Evolutionary conservation across 2,888 invertebrate genomes (phyloP).

Genomic region (Pammene aurita): DNA sequence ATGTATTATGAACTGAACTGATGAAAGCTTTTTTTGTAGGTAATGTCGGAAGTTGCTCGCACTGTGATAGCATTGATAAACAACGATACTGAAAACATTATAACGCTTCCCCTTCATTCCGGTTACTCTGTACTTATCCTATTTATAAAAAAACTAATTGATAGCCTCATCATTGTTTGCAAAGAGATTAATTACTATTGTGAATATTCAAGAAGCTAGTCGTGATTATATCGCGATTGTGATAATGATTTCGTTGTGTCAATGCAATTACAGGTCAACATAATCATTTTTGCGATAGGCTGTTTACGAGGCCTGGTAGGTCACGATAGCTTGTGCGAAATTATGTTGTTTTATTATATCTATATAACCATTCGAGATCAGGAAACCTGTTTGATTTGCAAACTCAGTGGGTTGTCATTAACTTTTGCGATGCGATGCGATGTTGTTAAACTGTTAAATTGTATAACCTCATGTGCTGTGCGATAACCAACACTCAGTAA

Average conservation of each 20-base stretch:
- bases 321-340: slow-evolving; percentile 66
- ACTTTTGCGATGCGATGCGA: slow-evolving; percentile 64
- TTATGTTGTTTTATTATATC: slow-evolving; percentile 58
- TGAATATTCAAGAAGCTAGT: slow-evolving; percentile 69
- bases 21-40: background rate
- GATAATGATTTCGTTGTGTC: slow-evolving; percentile 53
- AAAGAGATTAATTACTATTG: slow-evolving; percentile 69
- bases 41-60: slow-evolving; percentile 1
- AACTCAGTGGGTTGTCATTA: slow-evolving; percentile 37
- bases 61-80: background rate
- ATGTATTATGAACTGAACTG: background rate
- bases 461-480: slow-evolving; percentile 58
- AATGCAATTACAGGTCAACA: slow-evolving; percentile 42
- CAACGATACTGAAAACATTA: slow-evolving; percentile 6
- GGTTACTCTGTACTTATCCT: slow-evolving; percentile 29
- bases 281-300: slow-evolving; percentile 48
- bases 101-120: slow-evolving; percentile 10
- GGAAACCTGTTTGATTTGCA: slow-evolving; percentile 10
- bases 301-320: slow-evolving; percentile 43
- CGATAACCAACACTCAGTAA: slow-evolving; percentile 64
- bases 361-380: slow-evolving; percentile 44
- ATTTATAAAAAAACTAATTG: slow-evolving; percentile 55
- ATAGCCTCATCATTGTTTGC: slow-evolving; percentile 65
- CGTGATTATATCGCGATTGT: slow-evolving; percentile 57
- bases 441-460: slow-evolving; percentile 51